Conservation (phyloP, 2,888 invertebrate species). For the Meghimatium bilineatum region DNA sequence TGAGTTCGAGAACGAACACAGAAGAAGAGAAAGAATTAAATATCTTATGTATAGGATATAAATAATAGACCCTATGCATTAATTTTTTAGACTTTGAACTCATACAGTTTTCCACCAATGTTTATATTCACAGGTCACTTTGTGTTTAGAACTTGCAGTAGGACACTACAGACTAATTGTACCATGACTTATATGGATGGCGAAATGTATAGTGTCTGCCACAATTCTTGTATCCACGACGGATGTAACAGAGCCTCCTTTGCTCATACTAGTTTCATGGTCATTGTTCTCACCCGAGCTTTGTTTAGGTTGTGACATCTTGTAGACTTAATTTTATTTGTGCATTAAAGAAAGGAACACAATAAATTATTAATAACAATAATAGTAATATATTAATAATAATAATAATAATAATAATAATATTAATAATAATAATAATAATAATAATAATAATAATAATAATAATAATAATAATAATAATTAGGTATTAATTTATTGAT, state of each 20-base stretch:
- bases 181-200: not conserved
- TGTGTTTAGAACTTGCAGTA: conserved; percentile 27
- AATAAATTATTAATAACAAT: too few species aligned
- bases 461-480: too few species aligned
- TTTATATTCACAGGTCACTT: conserved; percentile 24
- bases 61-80: too few species aligned
- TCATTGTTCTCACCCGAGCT: not conserved
- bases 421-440: too few species aligned
- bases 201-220: conserved; percentile 30
- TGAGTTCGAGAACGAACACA: too few species aligned
- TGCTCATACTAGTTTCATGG: not conserved
- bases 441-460: too few species aligned
- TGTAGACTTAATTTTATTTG: not conserved
- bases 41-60: not conserved
- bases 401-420: too few species aligned
- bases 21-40: too few species aligned
- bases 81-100: too few species aligned
- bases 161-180: conserved; percentile 25
- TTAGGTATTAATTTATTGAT: too few species aligned
- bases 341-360: not conserved
- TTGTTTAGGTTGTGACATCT: not conserved
- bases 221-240: conserved; percentile 21
- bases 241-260: conserved; percentile 24
- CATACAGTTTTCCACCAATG: too few species aligned
- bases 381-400: too few species aligned